Evolutionary conservation across 2,888 invertebrate genomes (phyloP), one percentile per base, ranked within the genome.

Genomic region (Microctonus brassicae): DNA sequence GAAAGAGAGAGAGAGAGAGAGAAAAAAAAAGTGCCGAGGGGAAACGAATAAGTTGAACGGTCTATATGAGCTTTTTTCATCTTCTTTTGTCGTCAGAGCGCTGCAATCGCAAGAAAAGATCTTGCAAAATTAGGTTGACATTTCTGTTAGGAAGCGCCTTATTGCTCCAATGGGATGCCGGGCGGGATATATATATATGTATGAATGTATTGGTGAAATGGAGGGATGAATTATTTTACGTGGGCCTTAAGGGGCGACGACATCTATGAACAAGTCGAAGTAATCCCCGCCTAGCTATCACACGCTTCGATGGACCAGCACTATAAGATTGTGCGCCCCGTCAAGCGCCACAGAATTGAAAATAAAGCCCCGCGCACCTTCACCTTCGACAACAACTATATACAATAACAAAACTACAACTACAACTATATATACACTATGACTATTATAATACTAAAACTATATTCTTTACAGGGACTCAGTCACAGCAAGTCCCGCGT

Each of bases 111-210:
- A 63, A 65, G 73, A 74, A 72, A 75, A 79, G 79, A 82, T 84
- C 80, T 82, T 78, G 84, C 82, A 80, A 85, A 86, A 85, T 85
- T 83, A 82, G 83, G 82, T 86, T 84, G 83, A 84, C 83, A 82
- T 84, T 82, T 82, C 80, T 76, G 78, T 82, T 75, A 66, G 75
- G 79, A 79, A 79, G 78, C 78, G 75, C 77, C 77, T n/a, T n/a
- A n/a, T 79, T 76, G 72, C 77, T 76, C 74, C 77, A 64, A 72
- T 69, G 69, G 71, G 75, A 76, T 79, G 73, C 77, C 76, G 69
- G 76, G 66, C n/a, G n/a, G n/a, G n/a, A n/a, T n/a, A n/a, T n/a
- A 64, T 29, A 29, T 29, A 29, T 29, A n/a, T n/a, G n/a, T n/a
- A 29, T 29, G 29, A 5, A 29, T 29, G n/a, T 58, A n/a, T 58